phyloP scores from a whole-genome alignment of 1,140 invertebrate genomes.

The Diorhabda carinulata region DNA sequence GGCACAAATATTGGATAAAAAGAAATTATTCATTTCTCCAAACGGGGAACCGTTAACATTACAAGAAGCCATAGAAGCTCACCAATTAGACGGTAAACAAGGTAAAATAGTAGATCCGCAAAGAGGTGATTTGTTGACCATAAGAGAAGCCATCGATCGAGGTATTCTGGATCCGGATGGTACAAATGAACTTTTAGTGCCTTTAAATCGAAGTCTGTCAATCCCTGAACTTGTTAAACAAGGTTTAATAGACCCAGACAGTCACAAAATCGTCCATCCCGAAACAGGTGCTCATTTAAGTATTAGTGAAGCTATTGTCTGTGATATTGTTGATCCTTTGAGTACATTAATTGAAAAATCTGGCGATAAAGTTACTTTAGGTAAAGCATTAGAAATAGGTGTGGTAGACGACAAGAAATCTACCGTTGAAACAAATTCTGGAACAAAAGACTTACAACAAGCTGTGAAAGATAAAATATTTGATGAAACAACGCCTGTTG shows the following conservation, averaged over 20 bases:
- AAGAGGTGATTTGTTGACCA: conserved; percentile 71
- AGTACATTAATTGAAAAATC: conserved; percentile 61
- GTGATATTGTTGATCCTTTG: conserved; percentile 79
- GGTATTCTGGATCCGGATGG: conserved; percentile 77
- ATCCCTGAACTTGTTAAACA: conserved; percentile 77
- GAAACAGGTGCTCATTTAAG: conserved; percentile 74
- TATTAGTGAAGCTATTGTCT: conserved; percentile 77
- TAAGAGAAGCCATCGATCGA: conserved; percentile 78
- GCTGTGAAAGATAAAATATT: conserved; percentile 67
- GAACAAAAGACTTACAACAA: conserved; percentile 63
- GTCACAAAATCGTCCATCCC: conserved; percentile 83
- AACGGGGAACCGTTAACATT: conserved; percentile 63
- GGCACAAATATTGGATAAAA: conserved; percentile 60
- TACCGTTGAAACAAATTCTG: conserved; percentile 62
- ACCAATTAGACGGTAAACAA: conserved; percentile 68
- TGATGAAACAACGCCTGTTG: conserved; percentile 43
- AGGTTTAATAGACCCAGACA: conserved; percentile 74
- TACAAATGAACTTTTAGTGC: conserved; percentile 74
- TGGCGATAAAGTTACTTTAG: conserved; percentile 64
- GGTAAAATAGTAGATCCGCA: conserved; percentile 81
- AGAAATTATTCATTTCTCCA: conserved; percentile 54
- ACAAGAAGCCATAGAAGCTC: conserved; percentile 70
- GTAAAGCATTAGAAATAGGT: conserved; percentile 74
- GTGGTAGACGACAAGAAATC: conserved; percentile 71
- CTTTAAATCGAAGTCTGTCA: conserved; percentile 74